Evolutionary conservation across 2,797 vertebrate species (phyloP).

Genomic region (Poecilia wingei): DNA sequence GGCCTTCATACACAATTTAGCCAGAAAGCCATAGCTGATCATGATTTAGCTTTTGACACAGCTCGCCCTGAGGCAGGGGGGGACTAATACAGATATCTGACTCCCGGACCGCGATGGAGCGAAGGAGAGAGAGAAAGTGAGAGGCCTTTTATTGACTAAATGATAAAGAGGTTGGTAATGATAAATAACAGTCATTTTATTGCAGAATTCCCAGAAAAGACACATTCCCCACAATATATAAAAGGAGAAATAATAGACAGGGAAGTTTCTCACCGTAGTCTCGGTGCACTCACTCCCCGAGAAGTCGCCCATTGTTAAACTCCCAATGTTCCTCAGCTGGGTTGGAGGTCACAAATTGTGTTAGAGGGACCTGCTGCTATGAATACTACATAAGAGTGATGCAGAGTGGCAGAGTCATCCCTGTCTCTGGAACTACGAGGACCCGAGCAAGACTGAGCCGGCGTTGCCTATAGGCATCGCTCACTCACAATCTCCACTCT

Average conservation of each 20-base stretch:
- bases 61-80: slow-evolving; percentile 92
- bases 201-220: slow-evolving; percentile 99
- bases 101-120: slow-evolving; percentile 94
- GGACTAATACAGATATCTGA: slow-evolving; percentile 99
- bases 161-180: slow-evolving; percentile 99
- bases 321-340: slow-evolving; percentile 86
- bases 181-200: slow-evolving; percentile 99
- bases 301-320: slow-evolving; percentile 90
- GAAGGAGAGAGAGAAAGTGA: slow-evolving; percentile 86
- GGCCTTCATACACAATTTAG: slow-evolving; percentile 99
- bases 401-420: slow-evolving; percentile 79
- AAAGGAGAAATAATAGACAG: slow-evolving; percentile 86
- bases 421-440: slow-evolving; percentile 77
- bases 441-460: slow-evolving; percentile 72
- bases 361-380: slow-evolving; percentile 86
- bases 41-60: slow-evolving; percentile 99
- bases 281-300: slow-evolving; percentile 76
- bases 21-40: slow-evolving; percentile 99
- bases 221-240: slow-evolving; percentile 94
- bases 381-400: slow-evolving; percentile 85
- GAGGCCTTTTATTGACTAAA: slow-evolving; percentile 99
- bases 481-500: slow-evolving; percentile 44
- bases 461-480: slow-evolving; percentile 69
- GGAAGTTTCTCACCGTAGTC: slow-evolving; percentile 67
- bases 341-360: slow-evolving; percentile 89